Base-by-base conservation (phyloP, 2,113 vertebrate species). In the Alosa alosa region DNA sequence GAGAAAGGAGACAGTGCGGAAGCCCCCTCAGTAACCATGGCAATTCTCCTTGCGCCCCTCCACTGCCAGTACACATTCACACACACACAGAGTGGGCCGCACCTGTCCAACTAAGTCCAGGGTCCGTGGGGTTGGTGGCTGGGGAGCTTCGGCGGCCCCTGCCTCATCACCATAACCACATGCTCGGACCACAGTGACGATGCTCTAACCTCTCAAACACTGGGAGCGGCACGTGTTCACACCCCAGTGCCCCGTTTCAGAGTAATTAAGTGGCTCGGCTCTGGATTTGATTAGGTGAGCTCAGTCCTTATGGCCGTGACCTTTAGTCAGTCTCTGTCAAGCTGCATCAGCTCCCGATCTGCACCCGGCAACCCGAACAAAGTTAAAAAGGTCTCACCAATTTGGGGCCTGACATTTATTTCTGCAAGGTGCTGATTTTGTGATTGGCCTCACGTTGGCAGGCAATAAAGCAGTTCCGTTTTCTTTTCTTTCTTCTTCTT, bases 11-110 rank as follows among this genome's bases (percentile, higher is more conserved):
- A 64, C 3, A 3, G 47, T 49, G 47, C 11, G 2, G 22, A 64
- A 64, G n/a, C 41, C 41, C 50, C 52, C 52, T 55, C 9, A 89
- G 96, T 96, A 95, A 94, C 96, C 95, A 97, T 96, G 96, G 96
- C 90, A 92, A 96, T 95, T 90, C 81, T 83, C 87, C 86, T 93
- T 90, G 90, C 94, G 92, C 92, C 87, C 88, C 88, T 82, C 8
- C 49, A 85, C 82, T 52, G 39, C 52, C 22, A 31, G 15, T 55
- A 13, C 60, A 25, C 60, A 25, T 22, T 9, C 60, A 64, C 60
- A 68, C 60, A 25, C 60, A 72, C 64, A 72, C 64, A 72, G 25
- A 72, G 64, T 13, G 9, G 36, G 25, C 64, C 13, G 64, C 64
- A 72, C 64, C 57, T 64, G 57, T 64, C 57, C 20, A 8, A 6